Base-by-base conservation (phyloP, 2,797 vertebrate genomes). In the Varecia variegata region DNA sequence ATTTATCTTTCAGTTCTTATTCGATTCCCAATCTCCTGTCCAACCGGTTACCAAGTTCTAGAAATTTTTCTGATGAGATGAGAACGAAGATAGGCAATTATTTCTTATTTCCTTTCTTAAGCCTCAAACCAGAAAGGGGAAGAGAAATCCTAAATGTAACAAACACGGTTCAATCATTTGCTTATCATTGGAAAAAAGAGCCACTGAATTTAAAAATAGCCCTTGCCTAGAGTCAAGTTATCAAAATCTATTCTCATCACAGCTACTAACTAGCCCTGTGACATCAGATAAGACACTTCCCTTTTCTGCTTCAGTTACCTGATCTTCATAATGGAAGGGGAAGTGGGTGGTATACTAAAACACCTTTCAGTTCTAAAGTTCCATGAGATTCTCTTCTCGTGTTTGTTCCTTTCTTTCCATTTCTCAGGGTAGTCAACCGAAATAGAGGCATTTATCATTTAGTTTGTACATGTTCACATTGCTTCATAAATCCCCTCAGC, bases 161-260 rank as follows among this genome's bases (percentile, higher is more conserved):
- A 54, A 43, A 56, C 70, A 50, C 15, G 27, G 23, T 81, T 94
- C 89, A 73, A 25, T 81, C 93, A 62, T 95, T 96, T 89, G 74
- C 94, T 94, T 93, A 94, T 80, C 62, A 30, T 5, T 79, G 96
- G 91, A 91, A 94, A 52, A 92, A 96, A 83, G 70, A 82, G 58
- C 65, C 47, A 93, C 68, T 76, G 62, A 50, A 76, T 95, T 84
- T 95, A 94, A 97, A 97, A 96, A 95, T 81, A 95, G 56, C 27
- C 20, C 52, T 60, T 32, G 58, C 89, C 82, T 58, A 30, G 89
- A 86, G 40, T 85, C 86, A 52, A 83, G 15, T 65, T 76, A 92
- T 81, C 93, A 89, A 30, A 94, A 76, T 83, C 89, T 96, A 68
- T 93, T 96, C 60, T 68, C 23, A 40, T 93, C 89, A 87, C 47